A percentile compares a stretch with the other conserved stretches of the same genome.
phyloP scores from a whole-genome alignment of 2,797 vertebrate genomes.

The Propithecus deckenii region DNA sequence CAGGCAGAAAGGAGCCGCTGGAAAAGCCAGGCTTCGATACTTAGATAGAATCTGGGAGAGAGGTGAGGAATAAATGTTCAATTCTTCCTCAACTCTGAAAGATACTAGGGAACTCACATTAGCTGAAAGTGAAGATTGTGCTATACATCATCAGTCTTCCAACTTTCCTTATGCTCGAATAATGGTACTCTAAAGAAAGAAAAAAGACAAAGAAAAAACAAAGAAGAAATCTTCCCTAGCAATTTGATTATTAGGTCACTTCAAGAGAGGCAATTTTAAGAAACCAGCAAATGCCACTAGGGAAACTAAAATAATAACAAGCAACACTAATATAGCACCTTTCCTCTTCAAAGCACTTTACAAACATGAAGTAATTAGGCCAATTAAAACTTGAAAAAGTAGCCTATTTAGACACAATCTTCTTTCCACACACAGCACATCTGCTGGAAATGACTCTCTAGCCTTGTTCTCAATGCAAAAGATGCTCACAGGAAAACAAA shows the following conservation, averaged over 20 bases:
- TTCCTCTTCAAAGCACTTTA: conserved; percentile 76
- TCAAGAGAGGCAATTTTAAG: conserved; percentile 70
- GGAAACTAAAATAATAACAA: conserved; percentile 68
- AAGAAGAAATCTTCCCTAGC: not conserved
- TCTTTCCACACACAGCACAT: conserved; percentile 32
- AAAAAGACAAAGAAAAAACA: not conserved
- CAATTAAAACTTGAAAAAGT: conserved; percentile 75
- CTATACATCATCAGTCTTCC: not conserved
- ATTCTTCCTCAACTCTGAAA: not conserved
- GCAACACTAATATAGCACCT: conserved; percentile 69
- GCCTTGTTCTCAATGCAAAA: conserved; percentile 48
- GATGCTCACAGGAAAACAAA: conserved; percentile 15
- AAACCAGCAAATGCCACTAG: conserved; percentile 43
- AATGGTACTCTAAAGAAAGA: not conserved
- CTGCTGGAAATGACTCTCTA: conserved; percentile 36
- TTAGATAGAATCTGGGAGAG: not conserved
- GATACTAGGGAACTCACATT: not conserved
- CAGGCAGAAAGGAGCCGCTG: not conserved
- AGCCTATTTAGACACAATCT: conserved; percentile 67
- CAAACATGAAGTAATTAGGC: conserved; percentile 76
- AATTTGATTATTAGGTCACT: conserved; percentile 49
- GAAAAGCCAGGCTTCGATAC: not conserved
- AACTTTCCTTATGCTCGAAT: conserved; percentile 20
- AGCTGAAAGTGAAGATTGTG: not conserved
- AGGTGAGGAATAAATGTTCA: not conserved